Percentiles rank a stretch among this genome's conserved stretches.
Evolutionary conservation across 2,113 vertebrate genomes (phyloP).

Genomic region (Phalacrocorax brasilianus): DNA sequence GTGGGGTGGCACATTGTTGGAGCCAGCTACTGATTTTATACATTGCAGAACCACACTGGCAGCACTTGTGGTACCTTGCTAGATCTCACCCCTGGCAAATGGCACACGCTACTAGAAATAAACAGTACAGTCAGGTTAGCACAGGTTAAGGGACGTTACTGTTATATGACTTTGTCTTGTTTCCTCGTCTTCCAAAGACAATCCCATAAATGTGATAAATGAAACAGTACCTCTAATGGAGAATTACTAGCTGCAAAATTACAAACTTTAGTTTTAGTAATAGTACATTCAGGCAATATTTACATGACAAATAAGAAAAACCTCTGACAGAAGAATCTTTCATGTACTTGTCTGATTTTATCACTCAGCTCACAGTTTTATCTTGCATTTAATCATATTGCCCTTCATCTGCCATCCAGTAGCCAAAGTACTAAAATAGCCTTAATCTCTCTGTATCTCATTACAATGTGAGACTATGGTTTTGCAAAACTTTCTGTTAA

Average conservation of each 20-base stretch:
- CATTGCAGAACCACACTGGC: background rate
- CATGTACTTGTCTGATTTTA: conserved; percentile 49
- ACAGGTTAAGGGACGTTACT: background rate
- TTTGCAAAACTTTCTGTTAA: conserved; percentile 54
- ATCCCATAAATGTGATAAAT: background rate
- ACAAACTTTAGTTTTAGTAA: conserved; percentile 32
- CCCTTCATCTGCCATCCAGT: conserved; percentile 59
- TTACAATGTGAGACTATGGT: conserved; percentile 19
- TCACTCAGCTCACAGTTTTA: conserved; percentile 58
- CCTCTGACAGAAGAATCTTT: conserved; percentile 43
- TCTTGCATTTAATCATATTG: conserved; percentile 57
- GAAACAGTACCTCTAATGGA: background rate
- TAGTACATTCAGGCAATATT: conserved; percentile 32
- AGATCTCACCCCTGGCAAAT: background rate
- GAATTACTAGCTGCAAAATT: conserved; percentile 1
- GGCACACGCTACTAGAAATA: background rate
- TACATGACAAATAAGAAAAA: conserved; percentile 57
- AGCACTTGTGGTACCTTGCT: background rate
- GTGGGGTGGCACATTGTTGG: background rate
- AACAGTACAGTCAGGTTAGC: background rate
- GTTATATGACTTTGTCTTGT: background rate
- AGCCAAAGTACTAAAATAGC: conserved; percentile 47
- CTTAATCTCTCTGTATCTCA: conserved; percentile 49
- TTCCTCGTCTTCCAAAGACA: background rate
- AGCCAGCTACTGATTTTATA: background rate